These are phyloP conservation scores for Nasua narica DNA, from an alignment of 2,797 vertebrate genomes.

Conservation along the genomic window DNA sequence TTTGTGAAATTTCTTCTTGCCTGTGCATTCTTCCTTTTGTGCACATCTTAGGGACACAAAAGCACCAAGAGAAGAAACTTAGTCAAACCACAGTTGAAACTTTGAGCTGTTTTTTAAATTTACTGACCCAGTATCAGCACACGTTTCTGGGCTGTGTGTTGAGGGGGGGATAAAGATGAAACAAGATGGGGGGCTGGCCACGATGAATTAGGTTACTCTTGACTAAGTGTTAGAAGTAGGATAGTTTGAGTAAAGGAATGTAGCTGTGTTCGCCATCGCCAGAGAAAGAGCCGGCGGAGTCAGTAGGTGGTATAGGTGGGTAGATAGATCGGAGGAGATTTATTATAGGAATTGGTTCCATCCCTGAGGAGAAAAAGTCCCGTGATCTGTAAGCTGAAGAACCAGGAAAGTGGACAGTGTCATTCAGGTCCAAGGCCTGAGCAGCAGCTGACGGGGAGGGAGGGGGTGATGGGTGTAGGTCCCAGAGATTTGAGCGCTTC, in stretches of 20 bases:
- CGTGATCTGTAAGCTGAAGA: not conserved
- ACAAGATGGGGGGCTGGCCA: not conserved
- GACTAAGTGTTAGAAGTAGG: not conserved
- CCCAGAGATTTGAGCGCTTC: not conserved
- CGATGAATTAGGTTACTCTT: not conserved
- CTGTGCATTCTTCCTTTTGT: not conserved
- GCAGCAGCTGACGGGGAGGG: rapidly evolving
- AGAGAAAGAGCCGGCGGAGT: not conserved
- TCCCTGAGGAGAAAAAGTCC: not conserved
- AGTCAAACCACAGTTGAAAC: not conserved
- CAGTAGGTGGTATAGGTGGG: not conserved
- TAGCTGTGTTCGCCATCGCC: not conserved
- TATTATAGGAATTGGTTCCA: not conserved
- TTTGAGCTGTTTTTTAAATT: not conserved
- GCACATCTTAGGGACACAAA: not conserved
- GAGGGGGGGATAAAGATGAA: not conserved
- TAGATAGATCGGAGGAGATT: not conserved
- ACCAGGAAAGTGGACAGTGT: not conserved
- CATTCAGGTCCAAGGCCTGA: not conserved
- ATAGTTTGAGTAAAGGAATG: not conserved
- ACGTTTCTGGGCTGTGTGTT: not conserved
- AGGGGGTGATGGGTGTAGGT: not conserved
- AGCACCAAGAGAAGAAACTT: not conserved
- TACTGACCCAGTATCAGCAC: not conserved
- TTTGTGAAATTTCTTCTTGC: not conserved